Percentiles rank a stretch among this genome's conserved stretches.
Conservation (phyloP, 2,113 vertebrate species). For the Gobius niger region DNA sequence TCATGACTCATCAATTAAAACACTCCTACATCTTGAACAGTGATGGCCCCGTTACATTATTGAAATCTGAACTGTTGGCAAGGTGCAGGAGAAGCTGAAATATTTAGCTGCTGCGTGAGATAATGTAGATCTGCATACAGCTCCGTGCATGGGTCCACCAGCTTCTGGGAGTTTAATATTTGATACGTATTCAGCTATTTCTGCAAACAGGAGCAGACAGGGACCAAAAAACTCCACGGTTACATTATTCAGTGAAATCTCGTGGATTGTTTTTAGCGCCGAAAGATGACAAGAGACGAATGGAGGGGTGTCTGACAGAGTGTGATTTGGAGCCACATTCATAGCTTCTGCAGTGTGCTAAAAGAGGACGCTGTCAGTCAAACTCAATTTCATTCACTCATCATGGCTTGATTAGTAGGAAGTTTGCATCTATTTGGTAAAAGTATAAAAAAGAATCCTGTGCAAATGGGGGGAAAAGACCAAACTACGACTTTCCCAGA, state of each 20-base stretch:
- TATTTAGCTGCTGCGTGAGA: slow-evolving; percentile 7
- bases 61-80: background rate
- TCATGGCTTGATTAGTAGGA: too few relatives aligned
- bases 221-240: slow-evolving; percentile 31
- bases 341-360: background rate
- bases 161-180: slow-evolving; percentile 55
- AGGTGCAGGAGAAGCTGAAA: slow-evolving; percentile 11
- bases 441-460: too few relatives aligned
- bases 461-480: too few relatives aligned
- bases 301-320: background rate
- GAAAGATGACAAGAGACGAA: slow-evolving; percentile 11
- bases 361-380: too few relatives aligned
- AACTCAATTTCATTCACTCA: too few relatives aligned
- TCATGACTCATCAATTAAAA: slow-evolving; percentile 5
- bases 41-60: background rate
- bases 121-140: slow-evolving; percentile 18
- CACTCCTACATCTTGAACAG: background rate
- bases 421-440: too few relatives aligned
- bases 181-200: slow-evolving; percentile 62
- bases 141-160: background rate
- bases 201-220: slow-evolving; percentile 42
- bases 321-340: background rate
- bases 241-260: slow-evolving; percentile 59
- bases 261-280: slow-evolving; percentile 34
- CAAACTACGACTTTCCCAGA: too few relatives aligned